A percentile compares a stretch with the other conserved stretches of the same genome.
phyloP scores from a whole-genome alignment of 2,113 vertebrate species.

The Nesoenas mayeri region DNA sequence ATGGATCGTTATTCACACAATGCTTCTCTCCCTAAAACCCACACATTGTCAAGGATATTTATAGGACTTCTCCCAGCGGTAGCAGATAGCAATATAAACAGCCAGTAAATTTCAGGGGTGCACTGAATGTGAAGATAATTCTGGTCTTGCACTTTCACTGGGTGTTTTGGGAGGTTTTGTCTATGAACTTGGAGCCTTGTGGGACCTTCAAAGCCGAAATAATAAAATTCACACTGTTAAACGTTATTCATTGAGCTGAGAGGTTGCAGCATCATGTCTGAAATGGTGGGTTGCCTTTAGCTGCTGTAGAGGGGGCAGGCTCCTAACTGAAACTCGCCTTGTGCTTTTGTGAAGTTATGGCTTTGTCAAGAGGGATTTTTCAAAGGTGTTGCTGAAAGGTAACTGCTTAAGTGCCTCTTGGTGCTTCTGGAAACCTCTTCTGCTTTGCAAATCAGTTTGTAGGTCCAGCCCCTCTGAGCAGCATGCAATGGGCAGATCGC shows the following conservation, averaged over 20 bases:
- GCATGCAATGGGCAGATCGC: fast-evolving
- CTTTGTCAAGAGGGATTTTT: background rate
- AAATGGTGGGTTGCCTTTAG: background rate
- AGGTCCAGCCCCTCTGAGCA: background rate
- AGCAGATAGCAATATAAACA: background rate
- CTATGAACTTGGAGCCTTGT: background rate
- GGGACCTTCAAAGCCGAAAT: conserved; percentile 13
- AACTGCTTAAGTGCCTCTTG: background rate
- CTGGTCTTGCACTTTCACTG: background rate
- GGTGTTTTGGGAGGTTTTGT: background rate
- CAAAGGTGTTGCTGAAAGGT: conserved; percentile 24
- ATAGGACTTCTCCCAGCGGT: background rate
- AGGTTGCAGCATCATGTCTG: background rate
- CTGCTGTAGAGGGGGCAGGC: background rate
- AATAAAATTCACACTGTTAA: conserved; percentile 21
- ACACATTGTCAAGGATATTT: conserved; percentile 19
- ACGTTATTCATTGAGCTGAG: background rate
- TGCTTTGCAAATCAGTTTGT: background rate
- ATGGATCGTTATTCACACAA: background rate
- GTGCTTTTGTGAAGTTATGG: background rate
- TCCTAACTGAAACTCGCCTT: background rate
- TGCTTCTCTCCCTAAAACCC: background rate
- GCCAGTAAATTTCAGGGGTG: conserved; percentile 32
- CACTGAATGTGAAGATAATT: background rate
- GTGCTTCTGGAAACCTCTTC: conserved; percentile 20